Evolutionary conservation across 2,113 vertebrate species (phyloP).

Genomic region (Triplophysa dalaica): DNA sequence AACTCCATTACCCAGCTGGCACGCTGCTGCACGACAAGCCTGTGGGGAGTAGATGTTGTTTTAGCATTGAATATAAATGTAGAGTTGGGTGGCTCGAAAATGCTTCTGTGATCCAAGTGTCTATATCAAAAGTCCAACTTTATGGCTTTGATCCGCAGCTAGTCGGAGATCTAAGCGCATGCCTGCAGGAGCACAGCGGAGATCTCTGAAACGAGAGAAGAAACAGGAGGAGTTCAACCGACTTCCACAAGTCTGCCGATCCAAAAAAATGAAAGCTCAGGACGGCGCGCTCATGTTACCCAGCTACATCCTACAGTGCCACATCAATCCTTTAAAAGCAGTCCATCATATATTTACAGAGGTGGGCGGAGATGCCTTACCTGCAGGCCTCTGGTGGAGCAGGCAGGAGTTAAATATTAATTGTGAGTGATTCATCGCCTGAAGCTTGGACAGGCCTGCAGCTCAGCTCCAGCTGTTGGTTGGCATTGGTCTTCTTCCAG

Average conservation of each 20-base stretch:
- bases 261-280: conserved; percentile 25
- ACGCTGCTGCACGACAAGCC: conserved; percentile 38
- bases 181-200: conserved; percentile 51
- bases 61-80: conserved; percentile 46
- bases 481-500: conserved; percentile 69
- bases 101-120: conserved; percentile 48
- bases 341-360: conserved; percentile 50
- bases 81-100: conserved; percentile 54
- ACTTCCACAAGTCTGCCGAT: conserved; percentile 24
- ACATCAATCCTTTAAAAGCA: conserved; percentile 52
- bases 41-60: conserved; percentile 48
- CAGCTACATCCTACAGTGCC: conserved; percentile 33
- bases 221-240: neutral
- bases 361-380: conserved; percentile 54
- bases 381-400: conserved; percentile 68
- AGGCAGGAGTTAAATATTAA: conserved; percentile 80
- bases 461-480: conserved; percentile 75
- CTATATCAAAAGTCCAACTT: conserved; percentile 54
- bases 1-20: conserved; percentile 67
- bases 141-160: conserved; percentile 56
- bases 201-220: conserved; percentile 44
- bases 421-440: conserved; percentile 76
- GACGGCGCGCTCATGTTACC: conserved; percentile 11
- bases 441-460: conserved; percentile 73
- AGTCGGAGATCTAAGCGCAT: conserved; percentile 51